Evolutionary conservation across 2,113 vertebrate species (phyloP), one percentile per base, ranked within the genome.

Genomic region (Potamarius usumacintae): DNA sequence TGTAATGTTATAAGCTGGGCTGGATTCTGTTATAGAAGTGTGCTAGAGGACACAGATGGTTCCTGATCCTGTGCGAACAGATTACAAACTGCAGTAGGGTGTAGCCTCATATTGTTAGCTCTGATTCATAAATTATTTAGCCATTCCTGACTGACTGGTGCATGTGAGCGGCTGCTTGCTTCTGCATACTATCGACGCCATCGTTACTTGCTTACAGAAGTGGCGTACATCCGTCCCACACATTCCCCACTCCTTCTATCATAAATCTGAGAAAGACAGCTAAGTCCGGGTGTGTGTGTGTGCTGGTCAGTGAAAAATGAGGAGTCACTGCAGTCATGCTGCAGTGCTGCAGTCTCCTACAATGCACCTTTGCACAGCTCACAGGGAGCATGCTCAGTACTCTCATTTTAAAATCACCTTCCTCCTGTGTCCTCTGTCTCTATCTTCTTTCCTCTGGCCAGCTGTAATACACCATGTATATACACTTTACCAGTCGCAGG

Each of bases 271-370:
- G 63, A 78, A 27, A 80, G 63, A 84, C 18, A 55, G 57, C 11
- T 52, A 15, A 48, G 85, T 71, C 11, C 10, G 27, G 25, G 67
- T 1, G 50, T 71, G 20, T n/a, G 20, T n/a, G 72, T 77, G 71
- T 53, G 14, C 27, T 20, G n/a, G 27, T 83, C 50, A 77, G 50
- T 88, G 58, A 63, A 77, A 85, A 71, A 80, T 30, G 63, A 87
- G 88, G 83, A 83, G 83, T 1, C 22, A 80, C 90, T 87, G 88
- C 87, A 89, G 88, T 88, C 67, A 62, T 63, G 60, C 88, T 89
- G 90, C 90, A 90, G 34, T 89, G 90, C 86, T 86, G 88, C 90
- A 89, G 69, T 88, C 74, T 86, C 86, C 88, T 81, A 88, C 85
- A 81, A 48, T 89, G 84, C 88, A 89, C 86, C 86, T 90, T 85